These are phyloP conservation scores for Paracentrotus lividus DNA, from an alignment of 53 echinoderm and acorn worm genomes.

Conservation along the genomic window DNA sequence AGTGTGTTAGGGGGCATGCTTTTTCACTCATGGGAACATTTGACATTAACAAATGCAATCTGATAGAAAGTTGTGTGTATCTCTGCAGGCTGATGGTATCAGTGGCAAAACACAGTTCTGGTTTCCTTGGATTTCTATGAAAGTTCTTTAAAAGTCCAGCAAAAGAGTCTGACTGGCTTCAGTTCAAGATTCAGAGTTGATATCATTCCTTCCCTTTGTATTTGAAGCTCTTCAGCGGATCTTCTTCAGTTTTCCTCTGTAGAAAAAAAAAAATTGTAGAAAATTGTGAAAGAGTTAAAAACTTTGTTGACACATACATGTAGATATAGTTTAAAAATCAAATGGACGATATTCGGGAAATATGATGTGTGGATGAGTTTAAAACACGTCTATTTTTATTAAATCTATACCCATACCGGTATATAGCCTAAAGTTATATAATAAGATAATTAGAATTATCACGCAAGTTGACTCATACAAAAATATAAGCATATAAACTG, in stretches of 20 bases:
- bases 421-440: too few relatives aligned
- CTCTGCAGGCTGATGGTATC: neutral
- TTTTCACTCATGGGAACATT: too few relatives aligned
- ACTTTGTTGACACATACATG: neutral
- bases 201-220: conserved; percentile 75
- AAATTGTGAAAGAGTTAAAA: neutral
- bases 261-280: conserved; percentile 9
- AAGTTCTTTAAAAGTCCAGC: neutral
- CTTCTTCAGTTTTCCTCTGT: conserved; percentile 86
- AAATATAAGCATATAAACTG: too few relatives aligned
- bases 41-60: too few relatives aligned
- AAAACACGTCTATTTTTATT: too few relatives aligned
- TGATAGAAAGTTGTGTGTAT: too few relatives aligned
- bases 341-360: neutral
- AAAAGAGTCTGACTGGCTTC: conserved; percentile 11
- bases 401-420: neutral
- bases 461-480: too few relatives aligned
- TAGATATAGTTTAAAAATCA: neutral
- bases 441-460: too few relatives aligned
- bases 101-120: neutral
- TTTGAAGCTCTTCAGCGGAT: conserved; percentile 95
- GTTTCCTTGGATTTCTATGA: neutral
- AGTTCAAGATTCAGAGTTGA: neutral
- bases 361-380: too few relatives aligned
- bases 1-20: too few relatives aligned